Evolutionary conservation across 2,888 invertebrate species (phyloP).

Genomic region (Panorpa germanica): DNA sequence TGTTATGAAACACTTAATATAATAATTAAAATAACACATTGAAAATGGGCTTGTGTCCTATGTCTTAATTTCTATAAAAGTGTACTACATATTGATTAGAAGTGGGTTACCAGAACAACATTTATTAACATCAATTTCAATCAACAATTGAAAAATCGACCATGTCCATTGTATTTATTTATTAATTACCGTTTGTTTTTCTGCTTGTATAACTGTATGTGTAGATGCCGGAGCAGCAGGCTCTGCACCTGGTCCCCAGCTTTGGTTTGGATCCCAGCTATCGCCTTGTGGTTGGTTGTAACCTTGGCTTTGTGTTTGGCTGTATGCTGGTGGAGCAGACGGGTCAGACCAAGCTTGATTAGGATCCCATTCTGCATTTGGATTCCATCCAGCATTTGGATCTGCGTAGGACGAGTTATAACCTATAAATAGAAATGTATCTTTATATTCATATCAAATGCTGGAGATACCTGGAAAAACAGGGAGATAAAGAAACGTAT

Average conservation of each 20-base stretch:
- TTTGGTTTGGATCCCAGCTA: constrained; percentile 1
- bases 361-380: constrained; percentile 33
- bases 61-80: too few relatives aligned
- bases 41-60: too few relatives aligned
- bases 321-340: constrained; percentile 18
- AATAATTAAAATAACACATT: constrained; percentile 2
- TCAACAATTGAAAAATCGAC: constrained; percentile 1
- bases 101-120: too few relatives aligned
- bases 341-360: constrained; percentile 13
- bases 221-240: constrained; percentile 7
- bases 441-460: too few relatives aligned
- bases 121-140: too few relatives aligned
- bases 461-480: too few relatives aligned
- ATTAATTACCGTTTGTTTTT: constrained; percentile 13
- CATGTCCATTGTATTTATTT: background rate
- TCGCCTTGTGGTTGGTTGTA: constrained; percentile 16
- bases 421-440: constrained; percentile 18
- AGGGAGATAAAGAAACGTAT: too few relatives aligned
- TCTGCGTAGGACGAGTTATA: constrained; percentile 25
- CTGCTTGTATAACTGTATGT: too few relatives aligned
- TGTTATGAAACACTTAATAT: too few relatives aligned
- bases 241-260: constrained; percentile 6
- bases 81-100: too few relatives aligned
- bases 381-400: constrained; percentile 32
- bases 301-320: too few relatives aligned